Evolutionary conservation across 2,113 vertebrate species (phyloP).

Genomic region (Mus pahari): DNA sequence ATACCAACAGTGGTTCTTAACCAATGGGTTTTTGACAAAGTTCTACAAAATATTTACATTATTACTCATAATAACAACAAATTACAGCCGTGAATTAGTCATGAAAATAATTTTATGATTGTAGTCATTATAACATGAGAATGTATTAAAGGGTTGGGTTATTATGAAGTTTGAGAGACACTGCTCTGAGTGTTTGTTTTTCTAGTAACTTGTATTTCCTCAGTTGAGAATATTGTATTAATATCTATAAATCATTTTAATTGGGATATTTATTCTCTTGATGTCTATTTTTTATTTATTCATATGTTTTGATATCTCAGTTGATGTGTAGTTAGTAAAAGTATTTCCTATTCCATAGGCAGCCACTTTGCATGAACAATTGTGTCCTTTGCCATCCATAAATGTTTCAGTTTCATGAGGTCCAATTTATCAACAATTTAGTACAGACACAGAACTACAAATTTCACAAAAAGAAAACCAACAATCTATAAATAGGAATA

Average conservation of each 20-base stretch:
- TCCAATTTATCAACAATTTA: not conserved
- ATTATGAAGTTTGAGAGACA: not conserved
- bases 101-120: too few species aligned
- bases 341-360: not conserved
- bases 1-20: too few species aligned
- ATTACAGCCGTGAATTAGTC: too few species aligned
- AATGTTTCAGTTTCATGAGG: not conserved
- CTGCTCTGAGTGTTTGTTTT: not conserved
- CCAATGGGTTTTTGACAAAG: too few species aligned
- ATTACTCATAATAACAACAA: too few species aligned
- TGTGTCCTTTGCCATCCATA: not conserved
- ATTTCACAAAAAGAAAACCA: not conserved
- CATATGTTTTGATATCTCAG: not conserved
- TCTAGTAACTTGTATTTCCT: not conserved
- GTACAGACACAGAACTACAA: not conserved
- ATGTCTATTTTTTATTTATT: not conserved
- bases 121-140: too few species aligned
- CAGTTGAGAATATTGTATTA: not conserved
- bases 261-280: not conserved
- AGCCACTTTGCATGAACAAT: not conserved
- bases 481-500: not conserved
- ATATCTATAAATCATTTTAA: not conserved
- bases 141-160: too few species aligned
- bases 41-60: too few species aligned
- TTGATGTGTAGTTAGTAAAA: not conserved